Evolutionary conservation across 2,113 vertebrate species (phyloP).

Genomic region (Chloroceryle aenea): DNA sequence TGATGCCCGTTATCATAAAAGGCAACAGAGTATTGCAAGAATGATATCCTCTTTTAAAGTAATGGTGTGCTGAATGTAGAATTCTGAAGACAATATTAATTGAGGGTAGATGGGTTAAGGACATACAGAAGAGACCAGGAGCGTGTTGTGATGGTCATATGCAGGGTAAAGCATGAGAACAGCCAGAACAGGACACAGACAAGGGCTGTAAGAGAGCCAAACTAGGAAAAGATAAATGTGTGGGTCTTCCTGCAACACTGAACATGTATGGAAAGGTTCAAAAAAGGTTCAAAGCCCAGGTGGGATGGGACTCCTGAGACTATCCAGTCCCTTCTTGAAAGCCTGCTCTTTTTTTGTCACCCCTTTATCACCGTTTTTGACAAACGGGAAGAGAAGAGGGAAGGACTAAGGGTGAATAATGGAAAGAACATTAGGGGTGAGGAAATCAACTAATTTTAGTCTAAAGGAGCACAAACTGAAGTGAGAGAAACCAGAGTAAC

Average conservation of each 20-base stretch:
- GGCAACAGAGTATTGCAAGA: constrained; percentile 6
- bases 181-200: background rate
- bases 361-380: background rate
- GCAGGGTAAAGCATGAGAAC: background rate
- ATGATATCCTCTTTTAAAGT: background rate
- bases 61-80: background rate
- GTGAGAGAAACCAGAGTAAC: background rate
- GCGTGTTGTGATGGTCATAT: background rate
- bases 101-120: constrained; percentile 20
- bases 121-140: background rate
- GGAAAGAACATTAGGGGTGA: background rate
- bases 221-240: background rate
- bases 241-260: background rate
- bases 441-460: background rate
- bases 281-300: background rate
- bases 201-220: background rate
- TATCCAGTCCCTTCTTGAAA: background rate
- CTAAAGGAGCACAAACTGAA: background rate
- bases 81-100: background rate
- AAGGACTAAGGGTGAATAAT: background rate
- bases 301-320: background rate
- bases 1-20: constrained; percentile 17
- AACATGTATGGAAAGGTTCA: background rate
- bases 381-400: background rate
- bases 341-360: background rate